Percentiles rank a stretch among this genome's conserved stretches.
Evolutionary conservation across 1,140 invertebrate species (phyloP).

Genomic region (Drosophila pectinifera): DNA sequence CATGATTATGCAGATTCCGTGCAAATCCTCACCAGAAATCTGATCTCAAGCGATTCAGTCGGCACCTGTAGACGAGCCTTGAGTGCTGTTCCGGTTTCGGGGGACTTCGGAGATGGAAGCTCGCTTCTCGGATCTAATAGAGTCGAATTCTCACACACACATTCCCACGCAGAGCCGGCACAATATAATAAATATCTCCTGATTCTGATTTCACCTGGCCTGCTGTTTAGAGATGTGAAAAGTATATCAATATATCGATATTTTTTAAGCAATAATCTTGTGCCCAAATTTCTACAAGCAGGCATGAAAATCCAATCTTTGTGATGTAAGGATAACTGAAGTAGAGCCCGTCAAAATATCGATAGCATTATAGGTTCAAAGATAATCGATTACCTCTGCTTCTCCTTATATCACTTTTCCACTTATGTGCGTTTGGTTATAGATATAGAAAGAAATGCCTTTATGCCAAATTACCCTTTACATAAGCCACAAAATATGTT

Average conservation of each 20-base stretch:
- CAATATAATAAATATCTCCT: conserved; percentile 32
- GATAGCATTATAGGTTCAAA: not conserved
- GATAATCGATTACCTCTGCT: not conserved
- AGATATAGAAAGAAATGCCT: not conserved
- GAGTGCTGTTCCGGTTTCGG: not conserved
- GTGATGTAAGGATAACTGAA: not conserved
- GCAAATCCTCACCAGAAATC: conserved; percentile 11
- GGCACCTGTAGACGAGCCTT: not conserved
- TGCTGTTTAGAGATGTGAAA: conserved; percentile 5
- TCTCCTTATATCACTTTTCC: not conserved
- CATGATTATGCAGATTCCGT: conserved; percentile 9
- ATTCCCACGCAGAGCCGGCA: conserved; percentile 26
- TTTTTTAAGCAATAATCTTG: not conserved
- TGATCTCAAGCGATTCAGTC: not conserved
- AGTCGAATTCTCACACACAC: conserved; percentile 4
- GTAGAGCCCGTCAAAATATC: not conserved
- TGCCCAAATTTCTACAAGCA: too few relatives aligned
- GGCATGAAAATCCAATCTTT: not conserved
- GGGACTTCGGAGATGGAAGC: not conserved
- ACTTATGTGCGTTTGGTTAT: not conserved
- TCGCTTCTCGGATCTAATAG: not conserved
- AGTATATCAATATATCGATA: not conserved
- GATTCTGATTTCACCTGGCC: conserved; percentile 43
- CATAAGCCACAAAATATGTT: too few relatives aligned
- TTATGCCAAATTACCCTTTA: too few relatives aligned